Percentiles rank a stretch among this genome's conserved stretches.
phyloP scores from a whole-genome alignment of 2,888 invertebrate genomes.

The Dilophus febrilis region DNA sequence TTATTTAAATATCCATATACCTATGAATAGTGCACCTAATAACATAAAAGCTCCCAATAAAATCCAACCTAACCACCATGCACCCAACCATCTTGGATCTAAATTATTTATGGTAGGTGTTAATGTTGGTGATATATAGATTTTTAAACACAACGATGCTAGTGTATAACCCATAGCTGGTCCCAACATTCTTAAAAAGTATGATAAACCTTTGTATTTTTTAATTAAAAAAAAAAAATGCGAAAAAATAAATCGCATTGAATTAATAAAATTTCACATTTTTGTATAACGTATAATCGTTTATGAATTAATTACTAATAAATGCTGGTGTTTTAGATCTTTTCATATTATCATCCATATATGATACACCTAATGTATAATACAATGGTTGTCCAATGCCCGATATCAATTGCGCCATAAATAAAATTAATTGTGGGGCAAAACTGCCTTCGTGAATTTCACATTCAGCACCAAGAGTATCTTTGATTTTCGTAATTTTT shows the following conservation, averaged over 20 bases:
- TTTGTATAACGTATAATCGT: background rate
- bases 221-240: too few species aligned
- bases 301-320: conserved; percentile 45
- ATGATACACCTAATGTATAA: conserved; percentile 50
- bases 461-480: conserved; percentile 29
- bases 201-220: conserved; percentile 46
- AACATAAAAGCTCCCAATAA: conserved; percentile 40
- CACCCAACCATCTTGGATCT: conserved; percentile 64
- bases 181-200: conserved; percentile 49
- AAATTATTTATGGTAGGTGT: conserved; percentile 44
- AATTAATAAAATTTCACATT: background rate
- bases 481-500: too few species aligned
- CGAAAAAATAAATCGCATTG: conserved; percentile 10
- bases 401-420: conserved; percentile 50
- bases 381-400: conserved; percentile 53
- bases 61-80: conserved; percentile 70
- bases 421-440: conserved; percentile 43
- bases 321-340: conserved; percentile 54
- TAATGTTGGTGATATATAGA: conserved; percentile 46
- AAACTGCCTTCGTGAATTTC: conserved; percentile 37
- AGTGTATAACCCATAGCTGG: conserved; percentile 50
- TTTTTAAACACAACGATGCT: conserved; percentile 44
- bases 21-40: conserved; percentile 31
- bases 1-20: background rate
- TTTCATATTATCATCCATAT: conserved; percentile 62